phyloP scores from a whole-genome alignment of 2,113 vertebrate species.

The Picathartes gymnocephalus region DNA sequence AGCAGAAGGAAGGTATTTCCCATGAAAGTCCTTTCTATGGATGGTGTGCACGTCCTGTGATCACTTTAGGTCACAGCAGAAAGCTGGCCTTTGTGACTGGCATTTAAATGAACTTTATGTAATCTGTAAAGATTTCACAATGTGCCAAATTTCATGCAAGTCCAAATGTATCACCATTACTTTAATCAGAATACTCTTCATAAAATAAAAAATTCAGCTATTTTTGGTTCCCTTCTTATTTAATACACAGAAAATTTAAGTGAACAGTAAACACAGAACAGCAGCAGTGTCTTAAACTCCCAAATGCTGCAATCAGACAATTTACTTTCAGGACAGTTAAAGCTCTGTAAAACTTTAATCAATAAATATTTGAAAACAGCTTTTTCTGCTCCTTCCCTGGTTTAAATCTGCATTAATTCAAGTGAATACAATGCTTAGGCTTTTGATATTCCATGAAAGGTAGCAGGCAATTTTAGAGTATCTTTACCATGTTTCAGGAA shows the following conservation, averaged over 20 bases:
- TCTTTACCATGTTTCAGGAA: neutral
- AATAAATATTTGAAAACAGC: neutral
- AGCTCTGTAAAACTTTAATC: neutral
- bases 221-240: neutral
- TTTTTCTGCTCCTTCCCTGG: neutral
- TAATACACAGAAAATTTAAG: neutral
- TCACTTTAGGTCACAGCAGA: neutral
- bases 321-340: neutral
- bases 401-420: neutral
- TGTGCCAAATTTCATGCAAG: neutral
- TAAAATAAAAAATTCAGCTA: neutral
- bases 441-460: neutral
- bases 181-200: neutral
- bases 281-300: neutral
- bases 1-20: neutral
- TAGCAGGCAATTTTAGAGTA: neutral
- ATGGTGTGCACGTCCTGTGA: fast-evolving
- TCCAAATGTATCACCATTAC: neutral
- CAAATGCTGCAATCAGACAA: neutral
- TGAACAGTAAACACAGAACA: neutral
- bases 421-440: neutral
- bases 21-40: fast-evolving
- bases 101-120: neutral
- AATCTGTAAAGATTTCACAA: neutral
- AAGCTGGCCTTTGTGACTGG: neutral